phyloP scores from a whole-genome alignment of 2,888 invertebrate genomes.

The Scaptodrosophila latifasciaeformis region DNA sequence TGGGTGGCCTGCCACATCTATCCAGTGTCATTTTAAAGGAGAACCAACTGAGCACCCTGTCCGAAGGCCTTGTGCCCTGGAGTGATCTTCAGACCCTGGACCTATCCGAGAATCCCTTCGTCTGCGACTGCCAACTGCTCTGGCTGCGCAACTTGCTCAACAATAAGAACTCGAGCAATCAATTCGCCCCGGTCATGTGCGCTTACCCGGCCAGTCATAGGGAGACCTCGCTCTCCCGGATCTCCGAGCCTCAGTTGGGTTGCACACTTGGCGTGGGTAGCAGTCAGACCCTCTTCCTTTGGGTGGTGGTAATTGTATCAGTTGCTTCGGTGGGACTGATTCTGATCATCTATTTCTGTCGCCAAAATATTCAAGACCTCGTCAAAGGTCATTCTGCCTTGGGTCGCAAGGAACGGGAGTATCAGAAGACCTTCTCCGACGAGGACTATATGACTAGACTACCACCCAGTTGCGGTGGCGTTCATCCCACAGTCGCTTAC shows the following conservation, averaged over 20 bases:
- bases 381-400: slow-evolving; percentile 80
- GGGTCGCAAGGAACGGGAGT: slow-evolving; percentile 87
- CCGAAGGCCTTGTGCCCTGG: slow-evolving; percentile 88
- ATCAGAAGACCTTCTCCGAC: slow-evolving; percentile 92
- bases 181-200: slow-evolving; percentile 78
- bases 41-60: slow-evolving; percentile 84
- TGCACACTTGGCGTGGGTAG: slow-evolving; percentile 87
- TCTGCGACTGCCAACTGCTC: slow-evolving; percentile 86
- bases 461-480: slow-evolving; percentile 71
- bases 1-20: slow-evolving; percentile 86
- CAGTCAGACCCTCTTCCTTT: slow-evolving; percentile 87
- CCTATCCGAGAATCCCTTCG: slow-evolving; percentile 87
- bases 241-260: slow-evolving; percentile 86
- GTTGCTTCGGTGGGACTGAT: slow-evolving; percentile 84
- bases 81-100: slow-evolving; percentile 85
- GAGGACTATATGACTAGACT: slow-evolving; percentile 82
- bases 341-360: slow-evolving; percentile 85
- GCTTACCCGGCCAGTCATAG: slow-evolving; percentile 83
- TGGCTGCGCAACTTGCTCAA: slow-evolving; percentile 85
- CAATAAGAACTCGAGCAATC: slow-evolving; percentile 71
- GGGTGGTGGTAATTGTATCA: too few species aligned
- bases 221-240: slow-evolving; percentile 80
- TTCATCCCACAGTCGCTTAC: slow-evolving; percentile 62
- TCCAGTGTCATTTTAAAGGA: slow-evolving; percentile 85
- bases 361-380: slow-evolving; percentile 86